Evolutionary conservation across 2,888 invertebrate genomes (phyloP).

Genomic region (Molorchus minor): DNA sequence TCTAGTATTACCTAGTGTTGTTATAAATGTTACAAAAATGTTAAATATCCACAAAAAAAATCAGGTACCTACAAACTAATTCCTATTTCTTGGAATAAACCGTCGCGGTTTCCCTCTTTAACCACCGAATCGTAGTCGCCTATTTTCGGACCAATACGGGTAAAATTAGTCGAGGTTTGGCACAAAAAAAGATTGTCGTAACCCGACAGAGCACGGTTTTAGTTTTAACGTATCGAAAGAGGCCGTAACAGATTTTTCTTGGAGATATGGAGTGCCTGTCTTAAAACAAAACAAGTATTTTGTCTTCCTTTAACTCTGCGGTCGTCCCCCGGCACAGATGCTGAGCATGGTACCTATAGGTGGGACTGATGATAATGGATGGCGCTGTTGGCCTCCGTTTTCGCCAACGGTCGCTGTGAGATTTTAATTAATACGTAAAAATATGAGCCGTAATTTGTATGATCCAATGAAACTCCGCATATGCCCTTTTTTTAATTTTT

Average conservation of each 20-base stretch:
- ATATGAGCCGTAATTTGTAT: too few relatives aligned
- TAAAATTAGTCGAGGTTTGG: slow-evolving; percentile 25
- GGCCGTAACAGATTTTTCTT: slow-evolving; percentile 21
- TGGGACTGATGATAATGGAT: slow-evolving; percentile 10
- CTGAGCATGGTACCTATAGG: slow-evolving; percentile 14
- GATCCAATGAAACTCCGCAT: too few relatives aligned
- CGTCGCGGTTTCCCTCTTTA: too few relatives aligned
- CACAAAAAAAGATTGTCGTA: slow-evolving; percentile 5
- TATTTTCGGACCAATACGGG: background rate
- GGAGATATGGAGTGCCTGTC: slow-evolving; percentile 19
- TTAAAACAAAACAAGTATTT: slow-evolving; percentile 24
- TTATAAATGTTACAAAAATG: too few relatives aligned
- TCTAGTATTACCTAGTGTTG: too few relatives aligned
- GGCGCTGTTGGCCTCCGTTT: background rate
- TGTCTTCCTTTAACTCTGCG: slow-evolving; percentile 14
- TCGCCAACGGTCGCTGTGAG: slow-evolving; percentile 10
- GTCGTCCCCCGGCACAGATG: slow-evolving; percentile 19
- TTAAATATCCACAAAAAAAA: too few relatives aligned
- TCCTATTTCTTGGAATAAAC: too few relatives aligned
- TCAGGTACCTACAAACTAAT: too few relatives aligned
- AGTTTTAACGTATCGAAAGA: slow-evolving; percentile 23
- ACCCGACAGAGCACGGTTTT: slow-evolving; percentile 20
- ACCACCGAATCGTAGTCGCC: too few relatives aligned
- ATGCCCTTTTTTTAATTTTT: too few relatives aligned
- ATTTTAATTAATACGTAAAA: too few relatives aligned